Base-by-base conservation (phyloP, 2,797 vertebrate genomes). In the Rhinatrema bivittatum region DNA sequence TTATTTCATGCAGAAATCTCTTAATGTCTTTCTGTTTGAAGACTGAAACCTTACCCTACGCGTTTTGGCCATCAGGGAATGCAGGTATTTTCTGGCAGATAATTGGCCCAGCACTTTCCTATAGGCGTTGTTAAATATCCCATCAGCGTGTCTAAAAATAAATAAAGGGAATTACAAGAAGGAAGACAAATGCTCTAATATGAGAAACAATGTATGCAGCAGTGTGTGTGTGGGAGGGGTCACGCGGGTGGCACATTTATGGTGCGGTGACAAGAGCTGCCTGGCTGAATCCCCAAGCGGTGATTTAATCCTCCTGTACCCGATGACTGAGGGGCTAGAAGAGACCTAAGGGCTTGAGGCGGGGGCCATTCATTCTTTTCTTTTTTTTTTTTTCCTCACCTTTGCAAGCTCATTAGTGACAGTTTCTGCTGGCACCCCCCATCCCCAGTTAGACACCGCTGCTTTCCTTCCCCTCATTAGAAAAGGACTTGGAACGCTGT, bases 91-190 rank as follows among this genome's bases (percentile, higher is more conserved):
- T 68, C 90, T 86, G 58, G 91, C 88, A 50, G 89, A 93, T 72
- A 94, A 73, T 74, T 93, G 91, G 60, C 89, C 91, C 81, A 94
- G 78, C 69, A 87, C 87, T 78, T 89, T 90, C 78, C 91, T 90
- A 81, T 96, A 96, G 77, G 90, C 90, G 87, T 93, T 88, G 83
- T 90, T 90, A 84, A 97, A 92, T 78, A 95, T 87, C 68, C 85
- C 91, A 66, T 90, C 90, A 68, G 91, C 87, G 50, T 93, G 90
- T 70, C 95, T 93, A 80, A 74, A 74, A 78, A 68, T 61, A 53
- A 78, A 62, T 79, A 51, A 68, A 61, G 74, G 58, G 35, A 34
- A 76, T 56, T 56, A 61, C 80, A 49, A 68, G 62, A n/a, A 4
- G 13, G 7, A 3, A 5, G 18, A 12, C 9, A 18, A n/a, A 8